Percentiles rank a stretch among this genome's conserved stretches.
phyloP scores from a whole-genome alignment of 2,113 vertebrate genomes.

The Podarcis cretensis region DNA sequence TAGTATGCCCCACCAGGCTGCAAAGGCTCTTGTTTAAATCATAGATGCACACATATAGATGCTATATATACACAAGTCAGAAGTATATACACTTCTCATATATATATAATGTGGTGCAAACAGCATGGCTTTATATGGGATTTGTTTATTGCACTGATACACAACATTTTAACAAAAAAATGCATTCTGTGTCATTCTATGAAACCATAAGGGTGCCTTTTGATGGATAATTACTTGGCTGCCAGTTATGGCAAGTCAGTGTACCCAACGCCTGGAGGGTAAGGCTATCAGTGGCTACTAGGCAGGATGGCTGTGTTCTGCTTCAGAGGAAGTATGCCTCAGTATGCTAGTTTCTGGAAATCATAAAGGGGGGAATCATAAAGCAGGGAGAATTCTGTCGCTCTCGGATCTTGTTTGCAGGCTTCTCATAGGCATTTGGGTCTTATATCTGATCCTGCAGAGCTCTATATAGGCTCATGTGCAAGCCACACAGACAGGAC shows the following conservation, averaged over 20 bases:
- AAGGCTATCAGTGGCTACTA: too few relatives aligned
- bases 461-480: too few relatives aligned
- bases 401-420: not conserved
- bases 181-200: slow-evolving; percentile 16
- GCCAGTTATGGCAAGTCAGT: not conserved
- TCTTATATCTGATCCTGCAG: too few relatives aligned
- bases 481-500: not conserved
- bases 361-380: not conserved
- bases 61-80: slow-evolving; percentile 55
- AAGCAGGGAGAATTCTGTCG: not conserved
- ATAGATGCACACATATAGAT: slow-evolving; percentile 36
- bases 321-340: too few relatives aligned
- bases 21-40: slow-evolving; percentile 66
- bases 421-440: not conserved
- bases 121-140: slow-evolving; percentile 37
- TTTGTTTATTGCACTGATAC: slow-evolving; percentile 44
- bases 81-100: slow-evolving; percentile 49
- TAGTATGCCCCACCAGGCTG: slow-evolving; percentile 26
- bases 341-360: not conserved
- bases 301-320: too few relatives aligned
- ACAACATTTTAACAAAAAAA: slow-evolving; percentile 12
- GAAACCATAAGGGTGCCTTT: not conserved
- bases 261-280: too few relatives aligned
- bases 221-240: not conserved
- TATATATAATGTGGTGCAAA: slow-evolving; percentile 55